Conservation (phyloP, 2,113 vertebrate species). For the Megalops atlanticus region DNA sequence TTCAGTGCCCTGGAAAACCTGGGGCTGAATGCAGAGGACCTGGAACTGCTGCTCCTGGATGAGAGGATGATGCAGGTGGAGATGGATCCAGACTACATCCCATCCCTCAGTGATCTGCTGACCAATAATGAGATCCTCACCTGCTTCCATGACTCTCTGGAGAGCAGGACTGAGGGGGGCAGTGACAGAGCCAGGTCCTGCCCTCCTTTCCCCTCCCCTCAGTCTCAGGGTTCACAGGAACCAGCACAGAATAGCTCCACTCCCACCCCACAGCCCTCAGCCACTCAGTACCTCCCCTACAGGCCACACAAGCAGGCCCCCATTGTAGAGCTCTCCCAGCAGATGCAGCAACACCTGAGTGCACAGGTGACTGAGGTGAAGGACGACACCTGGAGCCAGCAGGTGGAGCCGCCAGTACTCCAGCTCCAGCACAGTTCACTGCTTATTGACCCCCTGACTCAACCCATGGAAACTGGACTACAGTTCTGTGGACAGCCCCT, state of each 20-base stretch:
- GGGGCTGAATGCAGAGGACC: slow-evolving; percentile 72
- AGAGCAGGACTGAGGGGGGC: slow-evolving; percentile 12
- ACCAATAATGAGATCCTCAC: slow-evolving; percentile 65
- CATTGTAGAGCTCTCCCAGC: slow-evolving; percentile 65
- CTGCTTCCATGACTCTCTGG: slow-evolving; percentile 52
- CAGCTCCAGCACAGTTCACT: neutral
- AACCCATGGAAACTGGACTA: slow-evolving; percentile 36
- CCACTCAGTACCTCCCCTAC: neutral
- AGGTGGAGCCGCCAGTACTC: too few relatives aligned
- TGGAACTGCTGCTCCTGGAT: slow-evolving; percentile 77
- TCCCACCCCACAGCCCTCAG: neutral
- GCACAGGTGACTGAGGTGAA: slow-evolving; percentile 34
- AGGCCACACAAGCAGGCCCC: slow-evolving; percentile 29
- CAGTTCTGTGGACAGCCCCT: slow-evolving; percentile 38
- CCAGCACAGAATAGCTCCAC: neutral
- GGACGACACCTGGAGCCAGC: slow-evolving; percentile 42
- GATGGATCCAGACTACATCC: slow-evolving; percentile 60
- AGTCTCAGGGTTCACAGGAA: fast-evolving
- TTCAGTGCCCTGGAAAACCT: slow-evolving; percentile 72
- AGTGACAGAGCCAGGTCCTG: neutral
- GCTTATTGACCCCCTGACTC: slow-evolving; percentile 28
- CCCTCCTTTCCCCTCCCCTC: fast-evolving
- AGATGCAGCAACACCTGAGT: slow-evolving; percentile 66
- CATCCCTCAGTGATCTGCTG: slow-evolving; percentile 59
- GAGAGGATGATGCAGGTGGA: slow-evolving; percentile 76